phyloP scores from a whole-genome alignment of 2,113 vertebrate genomes.

The Mustelus asterias region DNA sequence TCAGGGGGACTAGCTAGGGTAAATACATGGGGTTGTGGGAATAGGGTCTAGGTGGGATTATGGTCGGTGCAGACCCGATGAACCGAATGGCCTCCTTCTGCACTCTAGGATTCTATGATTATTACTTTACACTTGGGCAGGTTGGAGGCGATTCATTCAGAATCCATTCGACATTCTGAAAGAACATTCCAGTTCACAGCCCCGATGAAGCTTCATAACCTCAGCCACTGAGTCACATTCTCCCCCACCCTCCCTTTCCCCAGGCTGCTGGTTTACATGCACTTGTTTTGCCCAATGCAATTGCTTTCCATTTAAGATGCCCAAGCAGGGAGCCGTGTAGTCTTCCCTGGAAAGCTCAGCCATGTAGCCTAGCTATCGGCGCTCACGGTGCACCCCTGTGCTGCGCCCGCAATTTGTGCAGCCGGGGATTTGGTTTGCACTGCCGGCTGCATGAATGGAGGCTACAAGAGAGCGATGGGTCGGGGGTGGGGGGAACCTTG shows the following conservation, averaged over 20 bases:
- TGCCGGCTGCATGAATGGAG: not conserved
- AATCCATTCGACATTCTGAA: not conserved
- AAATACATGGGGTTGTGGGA: no score
- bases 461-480: no score
- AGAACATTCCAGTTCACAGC: not conserved
- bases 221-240: not conserved
- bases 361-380: not conserved
- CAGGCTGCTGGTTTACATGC: not conserved
- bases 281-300: not conserved
- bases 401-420: not conserved
- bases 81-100: no score
- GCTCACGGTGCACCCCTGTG: not conserved
- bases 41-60: no score
- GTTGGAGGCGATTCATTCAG: not conserved
- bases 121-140: not conserved
- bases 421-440: not conserved
- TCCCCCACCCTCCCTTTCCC: not conserved
- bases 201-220: not conserved
- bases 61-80: no score
- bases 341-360: not conserved
- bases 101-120: not conserved
- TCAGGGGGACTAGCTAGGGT: no score
- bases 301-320: not conserved
- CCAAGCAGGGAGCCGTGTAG: not conserved
- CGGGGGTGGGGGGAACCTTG: not conserved